Conservation (phyloP, 2,113 vertebrate genomes). For the Malaclemys terrapin region DNA sequence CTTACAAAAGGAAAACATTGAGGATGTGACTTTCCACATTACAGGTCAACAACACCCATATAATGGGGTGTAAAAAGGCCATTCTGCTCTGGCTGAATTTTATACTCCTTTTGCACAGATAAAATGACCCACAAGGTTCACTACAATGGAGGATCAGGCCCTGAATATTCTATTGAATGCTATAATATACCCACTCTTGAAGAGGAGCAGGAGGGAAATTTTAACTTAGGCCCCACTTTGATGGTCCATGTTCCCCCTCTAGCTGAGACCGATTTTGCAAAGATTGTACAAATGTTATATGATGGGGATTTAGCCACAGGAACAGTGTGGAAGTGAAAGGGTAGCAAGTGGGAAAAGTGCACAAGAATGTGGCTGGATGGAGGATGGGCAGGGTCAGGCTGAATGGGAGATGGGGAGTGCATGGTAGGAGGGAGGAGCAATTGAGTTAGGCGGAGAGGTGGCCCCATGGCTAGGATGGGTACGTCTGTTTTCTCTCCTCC, state of each 20-base stretch:
- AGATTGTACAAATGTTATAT: neutral
- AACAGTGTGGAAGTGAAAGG: neutral
- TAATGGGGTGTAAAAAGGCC: neutral
- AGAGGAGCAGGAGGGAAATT: neutral
- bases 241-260: neutral
- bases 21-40: neutral
- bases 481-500: too few relatives aligned
- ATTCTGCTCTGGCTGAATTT: neutral
- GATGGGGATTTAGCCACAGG: neutral
- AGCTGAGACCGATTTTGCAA: neutral
- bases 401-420: too few relatives aligned
- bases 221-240: neutral
- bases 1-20: neutral
- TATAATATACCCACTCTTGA: neutral
- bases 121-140: neutral
- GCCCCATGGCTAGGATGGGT: too few relatives aligned
- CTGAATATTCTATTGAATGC: neutral
- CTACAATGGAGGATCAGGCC: neutral
- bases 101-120: neutral
- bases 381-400: neutral
- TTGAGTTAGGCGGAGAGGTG: too few relatives aligned
- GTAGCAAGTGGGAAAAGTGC: neutral
- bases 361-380: neutral
- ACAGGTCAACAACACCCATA: neutral
- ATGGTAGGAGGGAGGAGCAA: too few relatives aligned